Conservation (phyloP, 2,113 vertebrate species). For the Ochotona curzoniae region DNA sequence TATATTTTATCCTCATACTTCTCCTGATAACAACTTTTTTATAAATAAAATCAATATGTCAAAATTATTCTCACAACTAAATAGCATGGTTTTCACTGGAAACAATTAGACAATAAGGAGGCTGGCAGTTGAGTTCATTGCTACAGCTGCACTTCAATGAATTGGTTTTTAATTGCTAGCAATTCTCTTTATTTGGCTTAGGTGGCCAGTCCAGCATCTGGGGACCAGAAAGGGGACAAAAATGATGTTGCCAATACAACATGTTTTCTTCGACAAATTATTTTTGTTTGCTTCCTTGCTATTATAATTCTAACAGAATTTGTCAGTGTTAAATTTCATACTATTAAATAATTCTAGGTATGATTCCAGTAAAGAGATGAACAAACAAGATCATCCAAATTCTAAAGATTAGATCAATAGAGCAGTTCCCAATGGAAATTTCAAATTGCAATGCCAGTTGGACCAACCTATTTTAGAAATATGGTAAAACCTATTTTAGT, state of each 20-base stretch:
- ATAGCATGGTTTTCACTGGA: not conserved
- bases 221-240: slow-evolving; percentile 13
- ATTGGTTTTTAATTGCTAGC: slow-evolving; percentile 68
- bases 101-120: slow-evolving; percentile 9
- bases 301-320: slow-evolving; percentile 46
- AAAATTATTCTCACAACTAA: not conserved
- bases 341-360: slow-evolving; percentile 33
- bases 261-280: not conserved
- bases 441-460: slow-evolving; percentile 12
- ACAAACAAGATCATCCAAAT: slow-evolving; percentile 23
- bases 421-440: not conserved
- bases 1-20: not conserved
- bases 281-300: not conserved
- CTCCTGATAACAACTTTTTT: slow-evolving; percentile 39
- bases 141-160: slow-evolving; percentile 66
- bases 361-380: slow-evolving; percentile 53
- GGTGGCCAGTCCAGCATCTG: slow-evolving; percentile 42
- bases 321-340: slow-evolving; percentile 13
- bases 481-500: not conserved
- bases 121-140: slow-evolving; percentile 30
- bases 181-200: slow-evolving; percentile 58
- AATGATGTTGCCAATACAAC: not conserved
- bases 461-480: not conserved
- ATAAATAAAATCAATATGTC: slow-evolving; percentile 46
- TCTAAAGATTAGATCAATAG: slow-evolving; percentile 37